These are phyloP conservation scores for Callionymus lyra DNA, from an alignment of 2,113 vertebrate genomes.

Conservation along the genomic window DNA sequence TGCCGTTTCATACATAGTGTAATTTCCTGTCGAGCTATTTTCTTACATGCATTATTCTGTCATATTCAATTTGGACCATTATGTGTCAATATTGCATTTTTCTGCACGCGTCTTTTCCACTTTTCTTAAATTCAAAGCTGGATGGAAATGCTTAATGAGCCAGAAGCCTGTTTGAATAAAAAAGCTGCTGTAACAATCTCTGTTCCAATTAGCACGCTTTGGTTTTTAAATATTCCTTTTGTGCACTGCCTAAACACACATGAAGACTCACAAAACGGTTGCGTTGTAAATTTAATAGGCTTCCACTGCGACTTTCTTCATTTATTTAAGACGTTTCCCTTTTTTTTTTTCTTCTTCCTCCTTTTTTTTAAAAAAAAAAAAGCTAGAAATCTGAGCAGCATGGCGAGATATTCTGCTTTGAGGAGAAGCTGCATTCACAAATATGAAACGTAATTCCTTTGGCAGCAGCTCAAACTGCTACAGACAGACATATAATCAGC, in stretches of 20 bases:
- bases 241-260: constrained; percentile 67
- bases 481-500: constrained; percentile 73
- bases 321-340: constrained; percentile 62
- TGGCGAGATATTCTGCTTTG: constrained; percentile 57
- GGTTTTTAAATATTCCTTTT: constrained; percentile 64
- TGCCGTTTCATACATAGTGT: no score
- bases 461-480: constrained; percentile 71
- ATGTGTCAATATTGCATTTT: constrained; percentile 33
- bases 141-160: constrained; percentile 61
- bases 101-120: constrained; percentile 50
- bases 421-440: constrained; percentile 63
- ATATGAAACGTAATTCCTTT: constrained; percentile 72
- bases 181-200: constrained; percentile 54
- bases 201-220: constrained; percentile 59
- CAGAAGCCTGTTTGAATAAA: constrained; percentile 63
- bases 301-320: constrained; percentile 69
- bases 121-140: constrained; percentile 48
- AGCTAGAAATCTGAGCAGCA: constrained; percentile 54
- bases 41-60: neutral
- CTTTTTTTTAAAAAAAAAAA: constrained; percentile 49
- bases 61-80: neutral
- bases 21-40: no score
- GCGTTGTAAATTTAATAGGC: constrained; percentile 69
- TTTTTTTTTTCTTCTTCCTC: constrained; percentile 26
- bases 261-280: constrained; percentile 68